Evolutionary conservation across 1,140 invertebrate genomes (phyloP), one percentile per base, ranked within the genome.

Genomic region (Aphelenchoides besseyi): DNA sequence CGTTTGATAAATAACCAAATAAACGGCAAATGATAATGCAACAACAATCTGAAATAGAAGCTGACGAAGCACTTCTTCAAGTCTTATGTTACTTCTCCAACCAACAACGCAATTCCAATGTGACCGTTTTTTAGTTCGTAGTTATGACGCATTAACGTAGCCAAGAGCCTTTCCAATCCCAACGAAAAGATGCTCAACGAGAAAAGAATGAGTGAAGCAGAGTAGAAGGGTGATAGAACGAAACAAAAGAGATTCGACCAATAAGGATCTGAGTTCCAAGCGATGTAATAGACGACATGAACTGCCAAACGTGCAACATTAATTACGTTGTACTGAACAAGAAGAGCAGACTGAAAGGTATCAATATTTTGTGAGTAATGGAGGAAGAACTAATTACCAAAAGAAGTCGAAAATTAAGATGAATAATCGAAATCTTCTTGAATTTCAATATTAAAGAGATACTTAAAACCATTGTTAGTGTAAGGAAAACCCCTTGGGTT

Each of bases 381-480:
- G n/a, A 41, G 5, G 5, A 8, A 41, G 5, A 41, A 28, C 5
- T 23, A 18, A 5, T 59, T 59, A 33, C 55, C 5, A 59, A 59
- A 59, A 59, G 55, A 59, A 59, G 5, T 59, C 55, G 55, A 33
- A 59, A 59, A 23, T 59, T 59, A 23, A 59, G 55, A 18, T 59
- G 55, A 28, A 59, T 16, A 8, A 5, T 33, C 55, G 55, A 8
- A 41, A 41, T 59, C 18, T 18, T 5, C 5, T 23, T 28, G 32
- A 59, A 33, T 33, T 18, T 59, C 5, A 12, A 5, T 8, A 59
- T 33, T 8, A 59, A 59, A 33, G 5, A 59, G 55, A 59, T 33
- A 23, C 23, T 59, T 33, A 18, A 33, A 59, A 59, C 32, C 5
- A 59, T 33, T 23, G 23, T 23, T 12, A 48, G 41, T 23, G 23